A percentile compares a stretch with the other conserved stretches of the same genome.
Conservation (phyloP, 2,113 vertebrate species). For the Chloroceryle aenea region DNA sequence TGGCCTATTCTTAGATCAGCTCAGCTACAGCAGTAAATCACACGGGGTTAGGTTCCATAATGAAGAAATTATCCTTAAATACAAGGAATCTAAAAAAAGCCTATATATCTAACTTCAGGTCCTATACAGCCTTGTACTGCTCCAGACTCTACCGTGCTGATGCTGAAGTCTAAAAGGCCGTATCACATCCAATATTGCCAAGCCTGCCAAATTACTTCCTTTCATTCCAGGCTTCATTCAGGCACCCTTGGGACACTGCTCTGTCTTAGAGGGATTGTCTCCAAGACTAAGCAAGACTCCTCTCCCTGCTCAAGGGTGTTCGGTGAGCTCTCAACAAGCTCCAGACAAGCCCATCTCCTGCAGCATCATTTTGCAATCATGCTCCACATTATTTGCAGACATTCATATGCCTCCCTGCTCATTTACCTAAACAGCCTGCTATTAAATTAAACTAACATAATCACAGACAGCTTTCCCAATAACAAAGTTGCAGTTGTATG, state of each 20-base stretch:
- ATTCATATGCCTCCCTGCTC: conserved; percentile 24
- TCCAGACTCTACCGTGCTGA: not conserved
- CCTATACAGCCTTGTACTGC: not conserved
- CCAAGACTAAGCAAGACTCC: not conserved
- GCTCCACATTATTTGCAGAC: not conserved
- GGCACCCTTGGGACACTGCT: not conserved
- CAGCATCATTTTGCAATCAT: not conserved
- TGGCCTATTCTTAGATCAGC: not conserved
- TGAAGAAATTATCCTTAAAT: not conserved
- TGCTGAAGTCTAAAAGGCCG: not conserved
- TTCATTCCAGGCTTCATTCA: not conserved
- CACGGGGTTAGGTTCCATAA: not conserved
- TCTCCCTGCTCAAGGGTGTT: not conserved
- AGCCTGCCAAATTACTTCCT: not conserved
- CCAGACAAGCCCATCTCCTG: not conserved
- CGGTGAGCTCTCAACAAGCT: not conserved
- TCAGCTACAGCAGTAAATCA: not conserved
- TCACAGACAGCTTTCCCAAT: conserved; percentile 8
- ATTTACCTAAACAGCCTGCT: conserved; percentile 46
- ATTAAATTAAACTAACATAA: conserved; percentile 43
- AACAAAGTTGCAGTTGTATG: not conserved
- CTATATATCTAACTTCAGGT: not conserved
- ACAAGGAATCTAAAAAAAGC: not conserved
- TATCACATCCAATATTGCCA: not conserved
- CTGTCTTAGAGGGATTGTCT: not conserved